Percentiles rank a stretch among this genome's conserved stretches.
Conservation (phyloP, 2,113 vertebrate genomes). For the Formicarius rufipectus region DNA sequence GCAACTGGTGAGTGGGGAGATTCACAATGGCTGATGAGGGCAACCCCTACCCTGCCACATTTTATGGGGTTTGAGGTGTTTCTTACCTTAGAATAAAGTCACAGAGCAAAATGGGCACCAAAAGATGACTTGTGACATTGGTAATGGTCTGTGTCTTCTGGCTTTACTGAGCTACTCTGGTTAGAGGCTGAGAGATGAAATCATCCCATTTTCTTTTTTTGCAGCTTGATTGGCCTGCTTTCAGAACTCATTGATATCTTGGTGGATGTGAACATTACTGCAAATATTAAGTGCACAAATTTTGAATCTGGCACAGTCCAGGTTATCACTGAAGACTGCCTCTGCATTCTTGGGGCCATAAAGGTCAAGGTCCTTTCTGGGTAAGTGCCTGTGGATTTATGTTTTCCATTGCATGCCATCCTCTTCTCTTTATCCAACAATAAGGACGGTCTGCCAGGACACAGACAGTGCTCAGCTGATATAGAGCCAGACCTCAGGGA, state of each 20-base stretch:
- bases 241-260: slow-evolving; percentile 21
- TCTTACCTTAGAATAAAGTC: not conserved
- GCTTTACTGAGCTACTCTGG: not conserved
- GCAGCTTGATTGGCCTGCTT: slow-evolving; percentile 36
- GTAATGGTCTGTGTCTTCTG: not conserved
- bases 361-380: slow-evolving; percentile 26
- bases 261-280: slow-evolving; percentile 5
- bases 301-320: slow-evolving; percentile 24
- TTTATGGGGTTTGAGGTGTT: not conserved
- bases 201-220: not conserved
- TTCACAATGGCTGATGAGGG: accelerated
- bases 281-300: slow-evolving; percentile 5
- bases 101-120: not conserved
- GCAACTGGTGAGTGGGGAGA: slow-evolving; percentile 16
- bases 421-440: not conserved
- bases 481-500: not conserved
- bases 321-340: slow-evolving; percentile 35
- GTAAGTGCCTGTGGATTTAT: not conserved
- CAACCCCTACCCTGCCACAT: accelerated
- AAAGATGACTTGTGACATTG: not conserved
- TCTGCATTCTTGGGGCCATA: not conserved
- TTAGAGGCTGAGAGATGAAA: not conserved
- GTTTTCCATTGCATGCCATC: not conserved
- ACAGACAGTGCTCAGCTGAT: not conserved
- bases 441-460: not conserved